phyloP scores from a whole-genome alignment of 1,140 invertebrate species.

The Cydia fagiglandana region DNA sequence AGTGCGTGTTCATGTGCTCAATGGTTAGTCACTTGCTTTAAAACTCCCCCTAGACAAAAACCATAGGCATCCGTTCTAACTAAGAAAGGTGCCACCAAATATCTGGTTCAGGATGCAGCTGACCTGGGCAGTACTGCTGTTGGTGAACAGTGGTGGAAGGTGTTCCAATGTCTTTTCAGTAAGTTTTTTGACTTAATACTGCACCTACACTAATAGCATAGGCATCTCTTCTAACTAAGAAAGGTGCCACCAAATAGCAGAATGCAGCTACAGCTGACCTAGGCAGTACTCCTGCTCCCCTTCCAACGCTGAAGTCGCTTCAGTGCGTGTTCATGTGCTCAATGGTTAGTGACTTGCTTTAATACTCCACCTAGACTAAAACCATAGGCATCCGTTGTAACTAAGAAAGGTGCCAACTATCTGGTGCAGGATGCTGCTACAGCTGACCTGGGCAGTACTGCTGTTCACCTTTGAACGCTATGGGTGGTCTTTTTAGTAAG shows the following conservation, averaged over 20 bases:
- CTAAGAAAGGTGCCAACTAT: too few species aligned
- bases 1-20: constrained; percentile 92
- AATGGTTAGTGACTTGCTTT: constrained; percentile 83
- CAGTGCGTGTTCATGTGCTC: constrained; percentile 92
- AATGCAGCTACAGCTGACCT: constrained; percentile 84
- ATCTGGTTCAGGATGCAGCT: constrained; percentile 49
- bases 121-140: constrained; percentile 72
- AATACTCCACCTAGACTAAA: not conserved
- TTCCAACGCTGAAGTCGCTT: constrained; percentile 92
- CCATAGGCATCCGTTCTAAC: not conserved
- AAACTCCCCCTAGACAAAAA: not conserved
- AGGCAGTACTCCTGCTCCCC: constrained; percentile 95
- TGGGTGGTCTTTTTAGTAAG: too few species aligned
- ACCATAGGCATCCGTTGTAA: not conserved
- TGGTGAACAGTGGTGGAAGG: too few species aligned
- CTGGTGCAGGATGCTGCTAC: constrained; percentile 71
- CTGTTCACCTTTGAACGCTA: constrained; percentile 92
- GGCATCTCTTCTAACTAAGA: too few species aligned
- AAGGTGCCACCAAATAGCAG: too few species aligned
- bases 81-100: too few species aligned
- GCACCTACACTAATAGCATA: too few species aligned
- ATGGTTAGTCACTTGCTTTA: constrained; percentile 81
- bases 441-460: constrained; percentile 94
- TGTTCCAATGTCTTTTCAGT: too few species aligned
- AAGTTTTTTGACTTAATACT: too few species aligned